Evolutionary conservation across 2,888 invertebrate species (phyloP), one percentile per base, ranked within the genome.

Genomic region (Polietes domitor): DNA sequence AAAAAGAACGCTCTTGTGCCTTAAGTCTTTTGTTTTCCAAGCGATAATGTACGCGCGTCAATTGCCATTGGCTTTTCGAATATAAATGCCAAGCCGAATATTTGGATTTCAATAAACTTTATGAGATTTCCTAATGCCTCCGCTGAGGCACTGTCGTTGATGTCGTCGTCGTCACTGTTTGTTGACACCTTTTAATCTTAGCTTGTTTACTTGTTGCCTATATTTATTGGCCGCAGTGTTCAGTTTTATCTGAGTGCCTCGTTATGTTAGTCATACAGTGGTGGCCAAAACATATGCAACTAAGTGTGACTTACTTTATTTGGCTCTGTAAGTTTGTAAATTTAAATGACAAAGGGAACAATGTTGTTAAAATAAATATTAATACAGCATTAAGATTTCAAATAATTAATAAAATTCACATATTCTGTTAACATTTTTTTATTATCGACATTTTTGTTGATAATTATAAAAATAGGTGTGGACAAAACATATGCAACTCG

Each of bases 121-220:
- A 65, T 65, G 65, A 37, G 65, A 65, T 65, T 65, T 65, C 65
- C 65, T 65, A 41, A 65, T 43, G 19, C 19, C 32, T 32, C 32
- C 32, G 32, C 7, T 37, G 37, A 41, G 37, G 19, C 37, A 17
- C 65, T 17, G 19, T 21, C 37, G 37, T 37, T 53, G 53, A 6
- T 50, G 50, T n/a, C n/a, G n/a, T n/a, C n/a, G 17, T 2, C 9
- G 63, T 17, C n/a, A 19, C 24, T 55, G 21, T 68, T 65, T 10
- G 55, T 68, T 80, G 80, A 80, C 80, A 80, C 80, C 80, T 80
- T 71, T 73, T 73, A 73, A 73, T 73, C 73, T 73, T 21, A 41
- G 2, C 26, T 71, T 53, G 77, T 53, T 71, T 47, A 50, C 37
- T 41, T 12, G 58, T 41, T 15, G 65, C 12, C 43, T 19, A 53